Evolutionary conservation across 2,797 vertebrate species (phyloP).

Genomic region (Myotis daubentonii): DNA sequence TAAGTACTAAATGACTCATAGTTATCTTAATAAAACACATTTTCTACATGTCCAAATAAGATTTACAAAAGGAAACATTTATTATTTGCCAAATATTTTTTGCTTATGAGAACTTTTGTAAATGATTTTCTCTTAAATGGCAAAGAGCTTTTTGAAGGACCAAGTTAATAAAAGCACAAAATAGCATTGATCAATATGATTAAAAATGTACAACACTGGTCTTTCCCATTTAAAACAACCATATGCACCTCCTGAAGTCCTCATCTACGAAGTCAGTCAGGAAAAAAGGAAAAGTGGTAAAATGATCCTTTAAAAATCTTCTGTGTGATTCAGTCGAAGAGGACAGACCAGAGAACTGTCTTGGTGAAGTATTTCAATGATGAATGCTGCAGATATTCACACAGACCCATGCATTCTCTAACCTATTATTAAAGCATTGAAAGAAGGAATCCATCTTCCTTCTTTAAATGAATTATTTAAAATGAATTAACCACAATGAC

Average conservation of each 20-base stretch:
- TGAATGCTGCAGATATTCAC: background rate
- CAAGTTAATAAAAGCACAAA: background rate
- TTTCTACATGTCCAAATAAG: conserved; percentile 22
- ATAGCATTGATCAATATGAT: background rate
- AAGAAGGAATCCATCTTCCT: conserved; percentile 15
- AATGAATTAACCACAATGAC: background rate
- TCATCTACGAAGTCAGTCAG: background rate
- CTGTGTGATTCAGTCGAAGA: background rate
- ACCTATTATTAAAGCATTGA: conserved; percentile 25
- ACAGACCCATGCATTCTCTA: background rate
- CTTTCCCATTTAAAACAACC: conserved; percentile 23
- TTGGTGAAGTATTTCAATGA: background rate
- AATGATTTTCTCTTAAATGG: conserved; percentile 31
- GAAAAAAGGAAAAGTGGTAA: background rate
- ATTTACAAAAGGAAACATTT: background rate
- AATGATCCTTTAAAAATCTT: background rate
- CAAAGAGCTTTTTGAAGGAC: conserved; percentile 28
- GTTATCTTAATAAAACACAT: conserved; percentile 44
- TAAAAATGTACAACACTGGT: background rate
- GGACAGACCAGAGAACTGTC: background rate
- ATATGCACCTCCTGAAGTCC: background rate
- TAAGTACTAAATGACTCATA: conserved; percentile 47
- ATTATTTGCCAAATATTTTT: conserved; percentile 40
- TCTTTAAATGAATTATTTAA: conserved; percentile 14
- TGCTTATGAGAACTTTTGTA: conserved; percentile 17